phyloP scores from a whole-genome alignment of 2,888 invertebrate genomes.

The Antheraea assamensis region DNA sequence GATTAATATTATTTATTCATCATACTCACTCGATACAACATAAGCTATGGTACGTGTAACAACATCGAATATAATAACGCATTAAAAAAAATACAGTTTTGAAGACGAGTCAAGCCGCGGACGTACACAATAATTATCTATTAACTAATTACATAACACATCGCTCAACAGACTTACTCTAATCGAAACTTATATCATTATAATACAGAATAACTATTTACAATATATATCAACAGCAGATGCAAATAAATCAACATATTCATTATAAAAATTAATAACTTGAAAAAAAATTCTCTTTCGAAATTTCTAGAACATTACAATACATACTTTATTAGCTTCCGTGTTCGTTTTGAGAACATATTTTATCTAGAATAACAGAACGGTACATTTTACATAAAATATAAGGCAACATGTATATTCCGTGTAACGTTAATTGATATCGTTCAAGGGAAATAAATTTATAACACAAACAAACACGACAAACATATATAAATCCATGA shows the following conservation, averaged over 20 bases:
- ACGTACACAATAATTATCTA: neutral
- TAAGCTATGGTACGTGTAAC: conserved; percentile 4
- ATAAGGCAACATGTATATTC: too few relatives aligned
- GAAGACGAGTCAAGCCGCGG: neutral
- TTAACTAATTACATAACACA: neutral
- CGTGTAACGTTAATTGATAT: too few relatives aligned
- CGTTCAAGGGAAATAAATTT: too few relatives aligned
- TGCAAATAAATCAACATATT: neutral
- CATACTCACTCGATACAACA: neutral
- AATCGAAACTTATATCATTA: neutral
- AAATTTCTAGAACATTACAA: too few relatives aligned
- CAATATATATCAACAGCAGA: neutral
- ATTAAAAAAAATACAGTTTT: neutral
- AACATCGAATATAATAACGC: neutral
- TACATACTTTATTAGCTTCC: too few relatives aligned
- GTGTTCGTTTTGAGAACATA: too few relatives aligned
- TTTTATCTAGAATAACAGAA: too few relatives aligned
- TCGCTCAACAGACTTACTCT: neutral
- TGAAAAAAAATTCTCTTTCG: neutral
- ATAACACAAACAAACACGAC: too few relatives aligned
- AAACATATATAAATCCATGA: too few relatives aligned
- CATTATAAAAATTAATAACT: neutral
- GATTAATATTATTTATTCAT: neutral
- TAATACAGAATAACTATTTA: neutral
- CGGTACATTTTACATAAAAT: too few relatives aligned